phyloP scores from a whole-genome alignment of 2,113 vertebrate species.

The Indicator indicator region DNA sequence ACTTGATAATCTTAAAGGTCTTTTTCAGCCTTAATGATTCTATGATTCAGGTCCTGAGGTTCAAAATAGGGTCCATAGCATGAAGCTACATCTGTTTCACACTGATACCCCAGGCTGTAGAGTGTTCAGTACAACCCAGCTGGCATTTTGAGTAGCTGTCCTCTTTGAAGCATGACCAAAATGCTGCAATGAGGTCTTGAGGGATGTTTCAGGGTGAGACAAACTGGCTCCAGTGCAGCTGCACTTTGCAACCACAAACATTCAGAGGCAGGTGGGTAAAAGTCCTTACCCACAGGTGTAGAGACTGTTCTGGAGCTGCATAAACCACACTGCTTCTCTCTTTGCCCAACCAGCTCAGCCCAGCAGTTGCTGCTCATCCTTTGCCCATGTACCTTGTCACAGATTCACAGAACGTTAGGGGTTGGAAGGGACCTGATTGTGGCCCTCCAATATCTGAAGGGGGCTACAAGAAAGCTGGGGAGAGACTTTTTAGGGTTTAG shows the following conservation, averaged over 20 bases:
- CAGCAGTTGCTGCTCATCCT: not conserved
- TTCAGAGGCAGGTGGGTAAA: not conserved
- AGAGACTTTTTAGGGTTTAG: too few species aligned
- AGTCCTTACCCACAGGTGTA: not conserved
- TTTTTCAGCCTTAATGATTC: too few species aligned
- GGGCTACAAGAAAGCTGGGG: too few species aligned
- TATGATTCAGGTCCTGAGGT: not conserved
- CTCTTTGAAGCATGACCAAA: not conserved
- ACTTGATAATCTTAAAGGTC: too few species aligned
- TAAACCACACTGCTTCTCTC: not conserved
- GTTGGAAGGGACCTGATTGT: too few species aligned
- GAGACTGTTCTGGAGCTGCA: not conserved
- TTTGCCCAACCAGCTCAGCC: not conserved
- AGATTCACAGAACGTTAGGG: too few species aligned
- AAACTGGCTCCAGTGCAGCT: not conserved
- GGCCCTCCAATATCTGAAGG: too few species aligned
- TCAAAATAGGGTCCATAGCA: accelerated
- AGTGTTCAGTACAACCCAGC: not conserved
- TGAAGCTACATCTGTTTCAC: not conserved
- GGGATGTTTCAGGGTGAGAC: not conserved
- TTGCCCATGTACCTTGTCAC: not conserved
- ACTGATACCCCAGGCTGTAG: not conserved
- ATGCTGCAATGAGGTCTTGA: not conserved
- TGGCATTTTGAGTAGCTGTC: not conserved
- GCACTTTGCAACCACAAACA: not conserved